A percentile compares a stretch with the other conserved stretches of the same genome.
phyloP scores from a whole-genome alignment of 2,888 invertebrate species.

The Trichogramma evanescens region DNA sequence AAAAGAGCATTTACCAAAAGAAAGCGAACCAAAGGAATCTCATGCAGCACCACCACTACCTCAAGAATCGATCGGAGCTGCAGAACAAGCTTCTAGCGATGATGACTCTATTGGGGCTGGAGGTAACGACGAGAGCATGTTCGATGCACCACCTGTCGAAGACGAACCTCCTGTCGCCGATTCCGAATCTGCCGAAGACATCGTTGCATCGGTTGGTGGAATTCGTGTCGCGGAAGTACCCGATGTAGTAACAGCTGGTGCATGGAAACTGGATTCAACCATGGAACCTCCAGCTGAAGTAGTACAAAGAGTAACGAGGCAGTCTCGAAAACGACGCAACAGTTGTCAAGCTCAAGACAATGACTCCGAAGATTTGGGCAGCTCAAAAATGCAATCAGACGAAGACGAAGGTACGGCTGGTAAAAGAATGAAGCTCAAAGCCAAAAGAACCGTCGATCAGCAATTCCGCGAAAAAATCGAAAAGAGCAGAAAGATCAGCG shows the following conservation, averaged over 20 bases:
- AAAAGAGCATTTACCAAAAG: not conserved
- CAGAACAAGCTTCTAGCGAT: not conserved
- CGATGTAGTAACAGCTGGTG: conserved; percentile 37
- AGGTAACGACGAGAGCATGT: conserved; percentile 23
- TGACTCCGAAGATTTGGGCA: conserved; percentile 42
- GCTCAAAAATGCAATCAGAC: conserved; percentile 28
- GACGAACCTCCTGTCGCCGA: conserved; percentile 22
- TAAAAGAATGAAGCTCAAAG: conserved; percentile 39
- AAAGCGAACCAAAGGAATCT: not conserved
- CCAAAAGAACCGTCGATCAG: conserved; percentile 34
- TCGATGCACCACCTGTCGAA: conserved; percentile 19
- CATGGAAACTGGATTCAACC: conserved; percentile 37
- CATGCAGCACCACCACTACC: not conserved
- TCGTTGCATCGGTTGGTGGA: not conserved
- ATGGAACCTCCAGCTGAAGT: conserved; percentile 26
- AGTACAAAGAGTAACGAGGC: conserved; percentile 1
- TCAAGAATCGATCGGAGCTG: not conserved
- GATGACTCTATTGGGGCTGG: conserved; percentile 17
- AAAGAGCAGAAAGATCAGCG: conserved; percentile 35
- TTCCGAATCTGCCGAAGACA: conserved; percentile 8
- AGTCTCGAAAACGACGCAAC: conserved; percentile 37
- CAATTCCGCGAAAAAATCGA: conserved; percentile 40
- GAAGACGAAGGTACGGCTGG: conserved; percentile 36
- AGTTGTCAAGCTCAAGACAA: conserved; percentile 34
- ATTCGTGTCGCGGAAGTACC: conserved; percentile 36